Evolutionary conservation across 2,888 invertebrate species (phyloP), one percentile per base, ranked within the genome.

Genomic region (Rambutsinella grinnellia): DNA sequence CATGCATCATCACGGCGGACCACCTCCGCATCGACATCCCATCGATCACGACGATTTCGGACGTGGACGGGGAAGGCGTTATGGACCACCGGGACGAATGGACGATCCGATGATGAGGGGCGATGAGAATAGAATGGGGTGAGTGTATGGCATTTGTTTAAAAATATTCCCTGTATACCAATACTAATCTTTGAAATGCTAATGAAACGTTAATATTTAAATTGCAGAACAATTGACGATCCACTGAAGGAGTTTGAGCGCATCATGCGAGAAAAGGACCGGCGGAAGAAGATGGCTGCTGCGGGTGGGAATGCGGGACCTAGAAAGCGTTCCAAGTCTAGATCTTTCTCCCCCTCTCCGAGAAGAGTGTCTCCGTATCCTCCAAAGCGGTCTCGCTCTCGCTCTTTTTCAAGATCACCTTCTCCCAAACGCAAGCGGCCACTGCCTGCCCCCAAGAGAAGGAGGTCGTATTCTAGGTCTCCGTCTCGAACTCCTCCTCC

Each of bases 231-330:
- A 56, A 93, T 93, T 82, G 94, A 94, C 85, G 95, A 95, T 87
- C 94, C 95, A 2, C 87, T 95, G 84, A 94, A 94, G 86, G 94
- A 94, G 65, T 95, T 95, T 86, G 93, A 95, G 86, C 90, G 94
- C 81, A 93, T 95, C 89, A 90, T 95, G 85, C 90, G 93, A 81
- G 94, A 95, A 87, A 95, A 95, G 86, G 93, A 93, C 87, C 92
- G 87, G 88, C 91, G 54, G 91, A 92, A 81, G 60, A 78, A 81
- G 60, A 61, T 74, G 58, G 60, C 70, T 15, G 65, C 65, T 15
- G 51, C 70, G 8, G 46, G 28, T 17, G 60, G 71, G 51, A 23
- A 46, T 21, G 26, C 60, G 27, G 13, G 13, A 8, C 5, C 13
- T 13, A 68, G 76, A 24, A 81, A 77, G 44, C 84, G 87, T 72